Evolutionary conservation across 2,797 vertebrate species (phyloP).

Genomic region (Myoxocephalus aenaeus): DNA sequence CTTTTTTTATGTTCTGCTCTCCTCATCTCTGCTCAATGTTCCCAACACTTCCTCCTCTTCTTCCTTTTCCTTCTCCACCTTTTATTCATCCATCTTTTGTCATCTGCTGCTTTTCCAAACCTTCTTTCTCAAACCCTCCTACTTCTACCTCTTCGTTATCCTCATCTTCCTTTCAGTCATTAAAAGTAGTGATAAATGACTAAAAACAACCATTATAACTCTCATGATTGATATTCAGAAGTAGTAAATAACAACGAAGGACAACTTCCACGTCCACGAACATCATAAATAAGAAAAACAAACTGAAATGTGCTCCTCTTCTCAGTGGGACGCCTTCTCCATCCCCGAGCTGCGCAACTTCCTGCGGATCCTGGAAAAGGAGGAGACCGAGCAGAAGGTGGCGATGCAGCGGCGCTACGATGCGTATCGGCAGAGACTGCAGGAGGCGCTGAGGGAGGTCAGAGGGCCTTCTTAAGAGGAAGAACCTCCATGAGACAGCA

Average conservation of each 20-base stretch:
- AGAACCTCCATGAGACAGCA: constrained; percentile 48
- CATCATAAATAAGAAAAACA: neutral
- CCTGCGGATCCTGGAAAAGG: constrained; percentile 94
- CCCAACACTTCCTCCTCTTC: no score
- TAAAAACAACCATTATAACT: no score
- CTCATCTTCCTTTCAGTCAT: neutral
- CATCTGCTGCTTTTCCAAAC: neutral
- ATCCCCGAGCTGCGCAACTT: constrained; percentile 96
- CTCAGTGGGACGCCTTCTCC: constrained; percentile 97
- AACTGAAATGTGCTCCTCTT: neutral
- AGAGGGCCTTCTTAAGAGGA: constrained; percentile 75
- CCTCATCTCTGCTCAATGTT: no score
- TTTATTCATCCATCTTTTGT: neutral
- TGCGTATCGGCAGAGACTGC: constrained; percentile 89
- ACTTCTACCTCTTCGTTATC: neutral
- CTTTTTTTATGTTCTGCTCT: no score
- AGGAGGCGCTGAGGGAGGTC: constrained; percentile 87
- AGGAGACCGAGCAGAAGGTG: constrained; percentile 91
- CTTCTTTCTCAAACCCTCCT: neutral
- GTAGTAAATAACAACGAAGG: no score
- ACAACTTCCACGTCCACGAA: no score
- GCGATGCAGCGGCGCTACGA: constrained; percentile 87
- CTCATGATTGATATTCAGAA: no score
- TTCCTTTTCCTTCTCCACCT: no score
- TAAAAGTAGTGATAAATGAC: no score